Evolutionary conservation across 2,888 invertebrate genomes (phyloP), one percentile per base, ranked within the genome.

Genomic region (Drosophila borealis): DNA sequence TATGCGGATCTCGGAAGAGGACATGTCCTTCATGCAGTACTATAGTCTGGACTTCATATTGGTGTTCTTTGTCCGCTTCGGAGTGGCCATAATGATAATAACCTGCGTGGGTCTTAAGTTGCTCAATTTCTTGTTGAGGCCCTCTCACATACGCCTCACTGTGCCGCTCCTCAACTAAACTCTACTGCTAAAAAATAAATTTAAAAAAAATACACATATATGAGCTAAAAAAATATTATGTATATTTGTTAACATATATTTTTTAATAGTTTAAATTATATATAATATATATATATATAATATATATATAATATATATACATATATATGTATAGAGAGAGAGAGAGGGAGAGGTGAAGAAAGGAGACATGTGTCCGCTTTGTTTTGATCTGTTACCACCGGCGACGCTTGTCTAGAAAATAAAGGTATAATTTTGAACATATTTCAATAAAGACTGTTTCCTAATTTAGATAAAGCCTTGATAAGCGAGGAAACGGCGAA

Each of bases 21-120:
- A 84, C 4, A 59, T 91, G 63, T 82, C 77, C 13, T 79, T 88
- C 9, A 29, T 90, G 17, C 81, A 86, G 11, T 84, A 88, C 33
- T 80, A 89, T 17, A 86, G 72, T 4, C 48, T 91, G 10, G 90
- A 90, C 44, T 79, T 78, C 0, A 51, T 83, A 0, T 55, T 70
- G 0, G 61, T 86, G 5, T 44, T 84, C 1, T 36, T 68, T 4
- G 14, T 62, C 0, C 70, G 80, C 17, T 54, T 82, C 6, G 88
- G 72, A 0, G 46, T 78, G 3, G 33, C 69, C 1, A 6, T 68
- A 4, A 10, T 75, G 4, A 36, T 66, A 10, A 77, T 10, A 69
- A 56, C 11, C 34, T 73, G 54, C 36, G 4, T 73, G 1, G 11
- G 55, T 8, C 2, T 59, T 3, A 73, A 51, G 29, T 13, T 73